Percentiles rank a stretch among this genome's conserved stretches.
Conservation (phyloP, 2,797 vertebrate species). For the Clarias fuscus region DNA sequence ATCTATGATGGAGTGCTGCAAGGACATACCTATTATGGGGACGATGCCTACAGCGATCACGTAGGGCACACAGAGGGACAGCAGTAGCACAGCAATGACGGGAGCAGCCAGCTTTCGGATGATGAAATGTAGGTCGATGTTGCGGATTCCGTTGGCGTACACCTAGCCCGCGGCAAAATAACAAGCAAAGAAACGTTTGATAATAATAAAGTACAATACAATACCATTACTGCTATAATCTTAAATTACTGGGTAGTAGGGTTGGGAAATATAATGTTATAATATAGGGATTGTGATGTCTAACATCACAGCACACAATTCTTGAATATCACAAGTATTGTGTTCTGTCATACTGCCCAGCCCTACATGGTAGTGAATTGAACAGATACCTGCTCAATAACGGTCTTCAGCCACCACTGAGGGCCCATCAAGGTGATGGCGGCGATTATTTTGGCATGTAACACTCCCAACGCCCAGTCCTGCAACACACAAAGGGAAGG, state of each 20-base stretch:
- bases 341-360: not conserved
- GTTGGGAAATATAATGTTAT: not conserved
- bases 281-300: not conserved
- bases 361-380: not conserved
- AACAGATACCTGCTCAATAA: conserved; percentile 87
- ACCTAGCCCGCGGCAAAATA: conserved; percentile 74
- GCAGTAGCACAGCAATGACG: conserved; percentile 90
- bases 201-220: not conserved
- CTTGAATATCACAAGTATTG: not conserved
- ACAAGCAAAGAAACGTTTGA: conserved; percentile 17
- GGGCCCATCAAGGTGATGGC: conserved; percentile 97
- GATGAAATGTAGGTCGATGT: conserved; percentile 98
- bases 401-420: conserved; percentile 97
- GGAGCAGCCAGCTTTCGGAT: conserved; percentile 93
- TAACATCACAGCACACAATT: not conserved
- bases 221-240: no score
- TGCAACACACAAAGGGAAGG: conserved; percentile 55
- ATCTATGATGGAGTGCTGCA: not conserved
- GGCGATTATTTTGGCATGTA: conserved; percentile 98
- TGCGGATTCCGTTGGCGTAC: conserved; percentile 97
- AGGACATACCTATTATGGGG: conserved; percentile 79
- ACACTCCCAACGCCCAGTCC: conserved; percentile 97
- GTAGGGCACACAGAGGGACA: conserved; percentile 94
- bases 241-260: not conserved
- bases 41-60: conserved; percentile 90